phyloP scores from a whole-genome alignment of 2,888 invertebrate genomes.

The Himalopsyche japonica region DNA sequence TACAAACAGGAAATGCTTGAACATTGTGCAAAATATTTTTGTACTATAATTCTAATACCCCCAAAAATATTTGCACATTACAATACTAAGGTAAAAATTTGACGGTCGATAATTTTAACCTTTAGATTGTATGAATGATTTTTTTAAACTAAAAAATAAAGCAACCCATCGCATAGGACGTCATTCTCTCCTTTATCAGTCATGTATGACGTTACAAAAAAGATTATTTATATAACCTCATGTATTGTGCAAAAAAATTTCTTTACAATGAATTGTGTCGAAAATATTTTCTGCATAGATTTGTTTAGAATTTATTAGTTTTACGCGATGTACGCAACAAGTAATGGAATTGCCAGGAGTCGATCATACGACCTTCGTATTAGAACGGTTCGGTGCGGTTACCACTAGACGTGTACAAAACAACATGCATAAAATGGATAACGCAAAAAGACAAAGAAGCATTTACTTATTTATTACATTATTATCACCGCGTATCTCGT shows the following conservation, averaged over 20 bases:
- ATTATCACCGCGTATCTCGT: neutral
- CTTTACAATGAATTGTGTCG: neutral
- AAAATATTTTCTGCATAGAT: neutral
- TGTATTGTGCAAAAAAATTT: neutral
- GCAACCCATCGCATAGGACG: no score
- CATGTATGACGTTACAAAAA: no score
- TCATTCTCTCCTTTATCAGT: no score
- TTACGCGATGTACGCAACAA: neutral
- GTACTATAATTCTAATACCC: no score
- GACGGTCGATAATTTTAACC: no score
- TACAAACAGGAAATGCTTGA: no score
- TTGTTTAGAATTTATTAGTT: neutral
- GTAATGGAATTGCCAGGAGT: conserved; percentile 23
- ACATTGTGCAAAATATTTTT: no score
- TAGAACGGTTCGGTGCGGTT: conserved; percentile 18
- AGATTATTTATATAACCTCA: no score
- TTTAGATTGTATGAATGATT: no score
- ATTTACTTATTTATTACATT: neutral
- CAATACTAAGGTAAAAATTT: no score
- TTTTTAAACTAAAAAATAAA: no score
- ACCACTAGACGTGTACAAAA: neutral
- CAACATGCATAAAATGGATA: neutral
- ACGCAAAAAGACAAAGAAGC: neutral
- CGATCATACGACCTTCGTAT: conserved; percentile 35
- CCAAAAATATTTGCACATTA: no score